Evolutionary conservation across 2,797 vertebrate species (phyloP), one percentile per base, ranked within the genome.

Genomic region (Neoniphon sammara): DNA sequence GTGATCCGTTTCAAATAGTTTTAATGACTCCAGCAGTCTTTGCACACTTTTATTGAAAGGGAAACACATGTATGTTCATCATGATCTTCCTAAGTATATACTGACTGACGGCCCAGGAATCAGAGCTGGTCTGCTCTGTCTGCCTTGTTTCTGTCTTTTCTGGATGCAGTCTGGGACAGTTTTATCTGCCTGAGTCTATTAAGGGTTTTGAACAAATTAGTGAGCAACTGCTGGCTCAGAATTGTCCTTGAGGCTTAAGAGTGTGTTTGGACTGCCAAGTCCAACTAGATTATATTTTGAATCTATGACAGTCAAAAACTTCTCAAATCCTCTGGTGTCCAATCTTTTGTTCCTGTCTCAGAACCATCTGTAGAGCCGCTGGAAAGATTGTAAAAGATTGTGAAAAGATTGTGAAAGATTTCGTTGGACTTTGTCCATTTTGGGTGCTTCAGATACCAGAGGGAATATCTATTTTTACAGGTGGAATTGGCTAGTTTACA

Each of bases 181-280:
- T 81, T 65, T 63, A 69, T 82, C 77, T 75, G 57, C 30, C 59
- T 71, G 53, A 79, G 56, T 73, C 68, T 80, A 81, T 81, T 72
- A 78, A 73, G 31, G 56, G 67, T 49, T 49, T 66, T 60, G 34
- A 63, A 65, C 76, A 83, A 81, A 81, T 81, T 75, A 85, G 69
- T 17, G 65, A 75, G 62, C 64, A 50, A 52, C 53, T 52, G 8
- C 73, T 47, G 46, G 61, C 73, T 73, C 58, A 70, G 74, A 75
- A 83, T 78, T 70, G 72, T 81, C 78, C 76, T 80, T 78, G 69
- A 85, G 71, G 56, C 64, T 82, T 80, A 49, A 70, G 68, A 83
- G 63, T 74, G 65, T 65, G 77, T 76, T 60, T 79, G 42, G 23
- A 56, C 70, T 75, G 76, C 63, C 39, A 78, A 61, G 60, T 67